Percentiles rank a stretch among this genome's conserved stretches.
Evolutionary conservation across 2,113 vertebrate species (phyloP).

Genomic region (Amia ocellicauda): DNA sequence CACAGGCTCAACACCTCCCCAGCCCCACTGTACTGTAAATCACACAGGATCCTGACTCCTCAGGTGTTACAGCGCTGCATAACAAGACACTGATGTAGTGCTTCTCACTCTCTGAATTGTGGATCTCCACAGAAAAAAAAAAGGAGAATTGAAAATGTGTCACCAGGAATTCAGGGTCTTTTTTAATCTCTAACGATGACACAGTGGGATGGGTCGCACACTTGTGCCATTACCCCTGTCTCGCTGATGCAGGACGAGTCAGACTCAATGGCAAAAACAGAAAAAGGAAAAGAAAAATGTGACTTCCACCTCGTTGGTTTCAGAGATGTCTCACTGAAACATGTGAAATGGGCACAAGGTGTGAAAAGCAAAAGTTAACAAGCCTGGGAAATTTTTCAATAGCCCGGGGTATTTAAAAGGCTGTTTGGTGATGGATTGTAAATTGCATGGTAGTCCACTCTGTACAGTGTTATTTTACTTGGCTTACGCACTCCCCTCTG

Average conservation of each 20-base stretch:
- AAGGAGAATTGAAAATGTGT: no score
- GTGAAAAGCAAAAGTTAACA: not conserved
- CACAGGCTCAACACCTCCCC: no score
- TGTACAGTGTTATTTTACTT: not conserved
- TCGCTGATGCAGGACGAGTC: not conserved
- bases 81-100: no score
- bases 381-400: not conserved
- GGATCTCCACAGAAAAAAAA: no score
- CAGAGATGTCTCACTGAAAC: not conserved
- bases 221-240: not conserved
- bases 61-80: no score
- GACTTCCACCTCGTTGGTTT: constrained; percentile 1
- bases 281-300: no score
- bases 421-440: not conserved
- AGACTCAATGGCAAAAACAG: not conserved
- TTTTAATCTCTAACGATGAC: not conserved
- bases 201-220: not conserved
- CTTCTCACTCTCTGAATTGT: no score
- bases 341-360: not conserved
- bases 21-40: no score
- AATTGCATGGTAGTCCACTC: not conserved
- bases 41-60: no score
- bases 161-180: no score
- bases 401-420: not conserved
- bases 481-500: not conserved